A percentile compares a stretch with the other conserved stretches of the same genome.
Evolutionary conservation across 2,113 vertebrate genomes (phyloP).

Genomic region (Grantiella picta): DNA sequence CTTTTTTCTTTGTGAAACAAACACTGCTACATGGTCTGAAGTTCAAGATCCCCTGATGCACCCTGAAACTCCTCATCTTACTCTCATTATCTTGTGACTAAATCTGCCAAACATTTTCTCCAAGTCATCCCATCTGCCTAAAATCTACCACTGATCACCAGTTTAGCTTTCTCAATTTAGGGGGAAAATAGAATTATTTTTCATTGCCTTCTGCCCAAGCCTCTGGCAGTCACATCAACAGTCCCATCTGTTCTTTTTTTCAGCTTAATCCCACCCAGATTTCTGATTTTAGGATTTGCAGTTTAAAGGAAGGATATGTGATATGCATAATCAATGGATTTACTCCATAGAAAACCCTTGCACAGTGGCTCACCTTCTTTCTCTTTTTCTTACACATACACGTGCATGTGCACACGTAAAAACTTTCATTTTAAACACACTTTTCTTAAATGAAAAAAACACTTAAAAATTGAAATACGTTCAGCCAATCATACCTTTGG

Average conservation of each 20-base stretch:
- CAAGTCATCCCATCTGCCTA: constrained; percentile 63
- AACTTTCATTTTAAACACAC: background rate
- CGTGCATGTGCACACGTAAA: background rate
- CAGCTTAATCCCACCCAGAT: constrained; percentile 69
- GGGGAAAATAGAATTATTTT: constrained; percentile 59
- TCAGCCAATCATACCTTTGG: background rate
- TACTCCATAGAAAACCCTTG: background rate
- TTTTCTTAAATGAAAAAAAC: background rate
- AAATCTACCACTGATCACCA: constrained; percentile 50
- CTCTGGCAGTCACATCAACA: constrained; percentile 65
- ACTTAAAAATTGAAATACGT: background rate
- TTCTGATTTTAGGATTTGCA: constrained; percentile 66
- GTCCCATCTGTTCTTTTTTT: constrained; percentile 75
- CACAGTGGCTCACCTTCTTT: background rate
- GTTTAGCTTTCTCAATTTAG: constrained; percentile 58
- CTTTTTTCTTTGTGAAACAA: background rate
- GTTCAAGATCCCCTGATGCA: background rate
- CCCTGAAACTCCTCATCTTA: background rate
- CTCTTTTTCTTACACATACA: background rate
- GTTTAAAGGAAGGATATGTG: constrained; percentile 38
- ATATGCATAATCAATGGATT: constrained; percentile 9
- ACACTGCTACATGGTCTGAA: background rate
- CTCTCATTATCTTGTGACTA: constrained; percentile 24
- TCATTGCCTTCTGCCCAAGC: constrained; percentile 65
- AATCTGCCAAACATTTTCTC: constrained; percentile 31